Percentiles rank a stretch among this genome's conserved stretches.
phyloP scores from a whole-genome alignment of 53 echinoderm and acorn worm genomes.

The Holothuria scabra region DNA sequence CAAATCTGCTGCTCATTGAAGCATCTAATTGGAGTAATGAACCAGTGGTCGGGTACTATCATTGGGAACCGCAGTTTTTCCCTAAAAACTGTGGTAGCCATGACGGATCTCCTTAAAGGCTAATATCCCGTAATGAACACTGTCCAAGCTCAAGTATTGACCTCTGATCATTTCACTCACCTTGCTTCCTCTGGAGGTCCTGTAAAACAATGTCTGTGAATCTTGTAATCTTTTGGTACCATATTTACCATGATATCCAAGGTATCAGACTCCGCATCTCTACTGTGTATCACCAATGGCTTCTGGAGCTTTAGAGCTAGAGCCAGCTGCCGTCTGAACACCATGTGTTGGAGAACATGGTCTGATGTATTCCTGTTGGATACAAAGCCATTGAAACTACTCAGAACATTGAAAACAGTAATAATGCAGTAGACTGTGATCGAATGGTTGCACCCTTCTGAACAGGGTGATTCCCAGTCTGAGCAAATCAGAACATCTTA shows the following conservation, averaged over 20 bases:
- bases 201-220: slow-evolving; percentile 98
- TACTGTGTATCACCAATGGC: slow-evolving; percentile 90
- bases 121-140: background rate
- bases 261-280: slow-evolving; percentile 87
- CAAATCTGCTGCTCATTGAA: no score
- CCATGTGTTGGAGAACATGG: slow-evolving; percentile 80
- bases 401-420: background rate
- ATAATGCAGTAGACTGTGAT: no score
- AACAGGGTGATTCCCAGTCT: no score
- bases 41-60: no score
- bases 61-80: no score
- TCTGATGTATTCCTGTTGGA: slow-evolving; percentile 61
- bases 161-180: slow-evolving; percentile 37
- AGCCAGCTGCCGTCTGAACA: slow-evolving; percentile 85
- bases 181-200: slow-evolving; percentile 89
- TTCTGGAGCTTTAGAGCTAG: slow-evolving; percentile 75
- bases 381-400: background rate
- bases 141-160: background rate
- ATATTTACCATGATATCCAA: slow-evolving; percentile 72
- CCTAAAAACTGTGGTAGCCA: no score
- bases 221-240: slow-evolving; percentile 87
- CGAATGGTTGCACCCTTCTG: no score
- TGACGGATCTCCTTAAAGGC: no score
- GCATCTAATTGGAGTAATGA: no score
- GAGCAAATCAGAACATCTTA: no score